Percentiles rank a stretch among this genome's conserved stretches.
Evolutionary conservation across 1,140 invertebrate species (phyloP).

Genomic region (Meloidogyne hapla): DNA sequence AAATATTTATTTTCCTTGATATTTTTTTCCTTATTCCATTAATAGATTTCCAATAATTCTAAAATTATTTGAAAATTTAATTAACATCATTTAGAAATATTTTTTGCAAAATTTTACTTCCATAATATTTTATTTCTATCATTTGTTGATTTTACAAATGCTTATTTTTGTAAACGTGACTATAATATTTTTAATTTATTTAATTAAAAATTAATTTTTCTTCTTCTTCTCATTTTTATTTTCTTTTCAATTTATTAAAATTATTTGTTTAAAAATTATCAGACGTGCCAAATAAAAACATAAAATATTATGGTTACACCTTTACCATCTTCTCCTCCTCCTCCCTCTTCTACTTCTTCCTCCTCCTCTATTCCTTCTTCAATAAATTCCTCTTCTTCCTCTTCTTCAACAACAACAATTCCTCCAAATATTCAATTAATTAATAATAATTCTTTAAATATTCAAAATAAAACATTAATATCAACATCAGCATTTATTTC

Average conservation of each 20-base stretch:
- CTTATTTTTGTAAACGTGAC: no score
- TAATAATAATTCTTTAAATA: not conserved
- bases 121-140: no score
- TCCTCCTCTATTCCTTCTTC: not conserved
- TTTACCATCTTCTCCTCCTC: not conserved
- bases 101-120: no score
- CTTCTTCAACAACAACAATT: no score
- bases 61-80: no score
- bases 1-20: no score
- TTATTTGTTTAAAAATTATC: not conserved
- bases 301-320: not conserved
- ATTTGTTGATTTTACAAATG: no score
- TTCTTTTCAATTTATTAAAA: slow-evolving; percentile 1
- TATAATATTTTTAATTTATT: no score
- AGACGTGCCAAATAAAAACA: not conserved
- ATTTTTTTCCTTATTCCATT: no score
- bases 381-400: not conserved
- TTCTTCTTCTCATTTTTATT: not conserved
- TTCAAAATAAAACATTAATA: not conserved
- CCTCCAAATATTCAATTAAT: not conserved
- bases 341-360: not conserved
- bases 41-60: no score
- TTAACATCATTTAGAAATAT: no score
- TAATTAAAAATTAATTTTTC: no score
- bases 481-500: not conserved